phyloP scores from a whole-genome alignment of 2,888 invertebrate genomes.

The Geotrupes spiniger region DNA sequence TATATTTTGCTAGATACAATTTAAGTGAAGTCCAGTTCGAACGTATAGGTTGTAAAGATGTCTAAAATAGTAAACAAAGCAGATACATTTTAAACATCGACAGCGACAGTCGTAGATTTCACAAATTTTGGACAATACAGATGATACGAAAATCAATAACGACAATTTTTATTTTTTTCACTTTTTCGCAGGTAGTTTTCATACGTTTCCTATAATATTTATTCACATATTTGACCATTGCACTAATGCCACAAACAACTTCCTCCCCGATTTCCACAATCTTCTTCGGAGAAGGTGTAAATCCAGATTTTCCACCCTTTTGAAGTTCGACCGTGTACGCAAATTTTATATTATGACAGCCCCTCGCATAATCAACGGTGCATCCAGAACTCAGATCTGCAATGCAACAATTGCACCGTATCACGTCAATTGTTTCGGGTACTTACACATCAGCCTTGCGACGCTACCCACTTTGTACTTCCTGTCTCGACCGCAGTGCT shows the following conservation, averaged over 20 bases:
- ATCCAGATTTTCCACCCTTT: conserved; percentile 29
- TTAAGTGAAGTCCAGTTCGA: too few relatives aligned
- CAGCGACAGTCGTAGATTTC: too few relatives aligned
- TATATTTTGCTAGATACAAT: too few relatives aligned
- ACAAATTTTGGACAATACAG: too few relatives aligned
- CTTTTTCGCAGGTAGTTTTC: conserved; percentile 1
- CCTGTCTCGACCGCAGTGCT: conserved; percentile 15
- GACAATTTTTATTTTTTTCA: too few relatives aligned
- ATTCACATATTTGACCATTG: conserved; percentile 30
- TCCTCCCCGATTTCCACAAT: conserved; percentile 30
- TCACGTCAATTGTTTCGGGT: neutral
- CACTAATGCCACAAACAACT: conserved; percentile 25
- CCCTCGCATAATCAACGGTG: conserved; percentile 30
- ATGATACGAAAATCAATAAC: too few relatives aligned
- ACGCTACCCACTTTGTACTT: conserved; percentile 27
- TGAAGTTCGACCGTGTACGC: conserved; percentile 32
- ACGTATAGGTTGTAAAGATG: too few relatives aligned
- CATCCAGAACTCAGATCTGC: conserved; percentile 29
- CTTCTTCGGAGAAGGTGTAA: conserved; percentile 21
- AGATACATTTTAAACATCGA: too few relatives aligned
- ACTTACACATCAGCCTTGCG: conserved; percentile 29
- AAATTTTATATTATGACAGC: conserved; percentile 30
- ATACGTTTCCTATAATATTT: conserved; percentile 23
- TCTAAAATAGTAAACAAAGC: too few relatives aligned
- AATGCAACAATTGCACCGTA: neutral